Conservation (phyloP, 2,888 invertebrate species). For the Drosophila putrida region DNA sequence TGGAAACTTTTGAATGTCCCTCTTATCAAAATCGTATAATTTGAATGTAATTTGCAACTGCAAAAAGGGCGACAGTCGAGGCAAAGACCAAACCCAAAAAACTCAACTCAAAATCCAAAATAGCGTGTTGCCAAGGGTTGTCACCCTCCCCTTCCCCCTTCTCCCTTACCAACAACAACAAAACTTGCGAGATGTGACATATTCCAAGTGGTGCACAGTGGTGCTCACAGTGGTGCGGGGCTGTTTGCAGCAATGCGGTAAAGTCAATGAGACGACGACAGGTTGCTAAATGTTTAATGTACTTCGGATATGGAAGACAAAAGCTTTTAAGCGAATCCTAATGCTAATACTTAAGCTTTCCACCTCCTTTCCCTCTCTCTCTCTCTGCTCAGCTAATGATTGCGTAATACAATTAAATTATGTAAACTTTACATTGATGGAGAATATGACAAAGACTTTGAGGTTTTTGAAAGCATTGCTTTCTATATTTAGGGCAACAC, state of each 20-base stretch:
- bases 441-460: not conserved
- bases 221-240: not conserved
- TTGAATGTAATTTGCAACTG: conserved; percentile 85
- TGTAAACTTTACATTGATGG: conserved; percentile 15
- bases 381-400: conserved; percentile 14
- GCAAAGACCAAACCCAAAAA: conserved; percentile 10
- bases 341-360: conserved; percentile 20
- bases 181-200: conserved; percentile 5
- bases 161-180: not conserved
- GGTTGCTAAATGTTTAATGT: conserved; percentile 78
- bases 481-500: too few relatives aligned
- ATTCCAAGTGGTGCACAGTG: conserved; percentile 14
- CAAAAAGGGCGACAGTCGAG: conserved; percentile 60
- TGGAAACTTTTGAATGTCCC: conserved; percentile 84
- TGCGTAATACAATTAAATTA: conserved; percentile 32
- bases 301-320: conserved; percentile 59
- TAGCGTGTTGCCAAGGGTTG: conserved; percentile 6
- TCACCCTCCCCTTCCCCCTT: not conserved
- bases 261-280: conserved; percentile 76
- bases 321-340: conserved; percentile 62
- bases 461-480: not conserved
- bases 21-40: conserved; percentile 85
- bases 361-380: not conserved
- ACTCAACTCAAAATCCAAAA: not conserved
- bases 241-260: conserved; percentile 72